Evolutionary conservation across 2,113 vertebrate species (phyloP).

Genomic region (Charadrius vociferus): DNA sequence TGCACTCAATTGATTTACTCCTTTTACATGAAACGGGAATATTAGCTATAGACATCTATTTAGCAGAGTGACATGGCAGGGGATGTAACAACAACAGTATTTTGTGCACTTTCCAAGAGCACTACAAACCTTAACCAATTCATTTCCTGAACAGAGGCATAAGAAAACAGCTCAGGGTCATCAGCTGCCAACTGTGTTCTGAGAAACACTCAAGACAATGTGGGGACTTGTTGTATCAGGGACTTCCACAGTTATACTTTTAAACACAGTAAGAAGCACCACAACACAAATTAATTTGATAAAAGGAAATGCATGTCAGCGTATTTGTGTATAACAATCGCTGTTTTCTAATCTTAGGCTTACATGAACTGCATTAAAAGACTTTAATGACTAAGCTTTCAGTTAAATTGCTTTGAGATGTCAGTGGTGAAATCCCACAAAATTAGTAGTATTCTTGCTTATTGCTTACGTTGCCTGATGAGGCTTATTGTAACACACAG

Average conservation of each 20-base stretch:
- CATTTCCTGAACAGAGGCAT: neutral
- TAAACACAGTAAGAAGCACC: neutral
- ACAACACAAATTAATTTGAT: neutral
- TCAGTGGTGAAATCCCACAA: neutral
- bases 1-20: neutral
- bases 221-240: neutral
- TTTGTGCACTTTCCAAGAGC: neutral
- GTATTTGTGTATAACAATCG: neutral
- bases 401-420: neutral
- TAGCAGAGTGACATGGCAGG: neutral
- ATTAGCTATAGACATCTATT: neutral
- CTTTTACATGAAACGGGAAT: neutral
- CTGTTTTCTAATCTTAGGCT: neutral
- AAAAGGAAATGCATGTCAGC: neutral
- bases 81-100: neutral
- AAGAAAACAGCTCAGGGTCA: neutral
- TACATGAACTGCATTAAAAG: neutral
- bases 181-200: neutral
- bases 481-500: neutral
- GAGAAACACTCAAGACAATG: neutral
- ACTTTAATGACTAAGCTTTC: neutral
- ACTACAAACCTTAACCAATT: neutral
- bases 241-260: neutral
- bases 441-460: neutral
- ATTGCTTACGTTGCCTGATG: neutral